Evolutionary conservation across 2,113 vertebrate genomes (phyloP).

Genomic region (Nyctibius bracteatus): DNA sequence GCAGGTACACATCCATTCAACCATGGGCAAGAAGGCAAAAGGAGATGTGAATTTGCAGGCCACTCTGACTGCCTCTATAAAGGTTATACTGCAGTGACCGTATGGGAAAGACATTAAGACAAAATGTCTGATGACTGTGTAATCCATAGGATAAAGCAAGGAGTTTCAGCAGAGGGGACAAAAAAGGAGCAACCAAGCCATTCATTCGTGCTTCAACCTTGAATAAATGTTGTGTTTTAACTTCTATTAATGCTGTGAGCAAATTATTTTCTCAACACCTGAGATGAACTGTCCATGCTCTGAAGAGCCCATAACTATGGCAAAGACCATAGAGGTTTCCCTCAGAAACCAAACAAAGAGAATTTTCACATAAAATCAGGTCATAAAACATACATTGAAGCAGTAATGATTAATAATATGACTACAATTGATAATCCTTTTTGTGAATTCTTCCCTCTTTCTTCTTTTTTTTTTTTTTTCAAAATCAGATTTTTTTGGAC

Average conservation of each 20-base stretch:
- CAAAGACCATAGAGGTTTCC: neutral
- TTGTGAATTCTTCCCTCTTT: neutral
- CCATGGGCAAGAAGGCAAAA: neutral
- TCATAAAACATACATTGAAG: neutral
- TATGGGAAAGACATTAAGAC: neutral
- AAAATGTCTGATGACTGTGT: neutral
- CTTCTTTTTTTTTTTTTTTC: neutral
- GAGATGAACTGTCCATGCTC: neutral
- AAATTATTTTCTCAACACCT: neutral
- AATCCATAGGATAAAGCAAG: neutral
- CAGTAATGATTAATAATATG: neutral
- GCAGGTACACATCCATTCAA: neutral
- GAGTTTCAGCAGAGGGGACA: neutral
- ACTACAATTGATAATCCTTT: neutral
- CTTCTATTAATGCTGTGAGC: neutral
- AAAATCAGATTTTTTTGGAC: neutral
- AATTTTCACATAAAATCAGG: neutral
- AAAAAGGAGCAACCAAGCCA: neutral
- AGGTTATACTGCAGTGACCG: neutral
- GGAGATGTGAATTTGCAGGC: neutral
- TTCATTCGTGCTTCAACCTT: neutral
- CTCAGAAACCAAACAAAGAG: neutral
- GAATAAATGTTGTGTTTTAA: neutral
- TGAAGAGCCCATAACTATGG: neutral
- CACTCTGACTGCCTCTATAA: neutral